These are phyloP conservation scores for Netelia melanura DNA, from an alignment of 2,888 invertebrate genomes.

Conservation along the genomic window DNA sequence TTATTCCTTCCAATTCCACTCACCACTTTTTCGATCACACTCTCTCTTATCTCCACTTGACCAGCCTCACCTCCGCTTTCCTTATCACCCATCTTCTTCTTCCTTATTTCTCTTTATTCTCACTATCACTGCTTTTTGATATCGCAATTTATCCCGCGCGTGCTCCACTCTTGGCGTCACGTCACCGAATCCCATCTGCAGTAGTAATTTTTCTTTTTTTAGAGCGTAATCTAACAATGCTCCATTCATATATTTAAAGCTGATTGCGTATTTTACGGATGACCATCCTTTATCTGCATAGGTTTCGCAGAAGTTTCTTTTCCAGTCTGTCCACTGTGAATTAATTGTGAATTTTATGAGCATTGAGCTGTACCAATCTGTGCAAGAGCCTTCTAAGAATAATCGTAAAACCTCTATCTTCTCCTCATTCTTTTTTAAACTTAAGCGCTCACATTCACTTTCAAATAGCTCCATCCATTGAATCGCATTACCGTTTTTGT, in stretches of 20 bases:
- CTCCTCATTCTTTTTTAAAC: neutral
- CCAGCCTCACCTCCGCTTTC: no score
- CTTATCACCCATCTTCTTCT: no score
- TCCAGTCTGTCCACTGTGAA: conserved; percentile 25
- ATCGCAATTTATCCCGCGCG: no score
- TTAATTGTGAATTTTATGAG: conserved; percentile 4
- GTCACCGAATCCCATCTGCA: no score
- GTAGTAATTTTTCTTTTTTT: conserved; percentile 21
- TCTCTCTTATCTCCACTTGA: no score
- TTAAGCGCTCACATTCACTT: neutral
- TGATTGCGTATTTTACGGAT: neutral
- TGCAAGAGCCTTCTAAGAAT: conserved; percentile 9
- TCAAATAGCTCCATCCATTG: conserved; percentile 30
- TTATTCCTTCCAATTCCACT: no score
- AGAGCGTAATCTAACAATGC: conserved; percentile 22
- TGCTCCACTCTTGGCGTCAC: no score
- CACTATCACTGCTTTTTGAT: no score
- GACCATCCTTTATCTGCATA: conserved; percentile 32
- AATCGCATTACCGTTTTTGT: neutral
- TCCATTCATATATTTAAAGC: conserved; percentile 11
- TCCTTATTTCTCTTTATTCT: no score
- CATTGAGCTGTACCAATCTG: conserved; percentile 33
- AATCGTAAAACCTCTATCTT: conserved; percentile 26
- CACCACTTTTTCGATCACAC: no score
- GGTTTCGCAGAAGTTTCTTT: conserved; percentile 6